A percentile compares a stretch with the other conserved stretches of the same genome.
Conservation (phyloP, 1,140 invertebrate species). For the Leptinotarsa lineolata region DNA sequence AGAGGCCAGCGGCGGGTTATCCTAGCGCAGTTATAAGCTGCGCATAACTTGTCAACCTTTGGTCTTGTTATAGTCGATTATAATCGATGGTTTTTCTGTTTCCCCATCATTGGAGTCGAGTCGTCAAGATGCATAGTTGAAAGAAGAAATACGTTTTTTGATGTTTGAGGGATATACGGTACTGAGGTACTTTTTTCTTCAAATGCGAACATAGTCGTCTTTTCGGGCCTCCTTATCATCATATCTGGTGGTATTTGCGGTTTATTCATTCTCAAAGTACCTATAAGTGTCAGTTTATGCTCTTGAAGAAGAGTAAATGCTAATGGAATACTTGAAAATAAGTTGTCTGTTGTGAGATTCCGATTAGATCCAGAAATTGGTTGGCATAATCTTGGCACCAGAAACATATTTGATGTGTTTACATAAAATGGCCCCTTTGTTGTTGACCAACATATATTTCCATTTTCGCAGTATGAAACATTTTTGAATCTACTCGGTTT, state of each 20-base stretch:
- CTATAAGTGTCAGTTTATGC: conserved; percentile 29
- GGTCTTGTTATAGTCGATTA: conserved; percentile 32
- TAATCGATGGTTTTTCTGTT: conserved; percentile 30
- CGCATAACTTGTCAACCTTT: conserved; percentile 34
- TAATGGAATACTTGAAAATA: conserved; percentile 24
- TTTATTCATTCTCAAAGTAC: conserved; percentile 32
- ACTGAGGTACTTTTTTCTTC: conserved; percentile 24
- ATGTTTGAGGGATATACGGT: conserved; percentile 9
- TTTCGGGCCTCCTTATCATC: conserved; percentile 9
- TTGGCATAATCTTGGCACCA: conserved; percentile 29
- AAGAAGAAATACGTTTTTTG: conserved; percentile 30
- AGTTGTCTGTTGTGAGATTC: conserved; percentile 36
- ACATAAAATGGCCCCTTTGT: conserved; percentile 21
- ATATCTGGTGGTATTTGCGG: too few species aligned
- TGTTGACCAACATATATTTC: conserved; percentile 39
- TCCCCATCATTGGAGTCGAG: conserved; percentile 27
- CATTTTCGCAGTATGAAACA: conserved; percentile 35
- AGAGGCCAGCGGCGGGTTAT: conserved; percentile 32
- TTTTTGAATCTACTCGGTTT: conserved; percentile 37
- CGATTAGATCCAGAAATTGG: conserved; percentile 26
- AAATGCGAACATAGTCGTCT: conserved; percentile 19
- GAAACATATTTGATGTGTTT: too few species aligned
- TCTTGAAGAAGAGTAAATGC: too few species aligned
- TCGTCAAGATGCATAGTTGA: too few species aligned
- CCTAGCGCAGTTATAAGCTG: conserved; percentile 31